Base-by-base conservation (phyloP, 2,888 invertebrate genomes). In the Alsophila aescularia region DNA sequence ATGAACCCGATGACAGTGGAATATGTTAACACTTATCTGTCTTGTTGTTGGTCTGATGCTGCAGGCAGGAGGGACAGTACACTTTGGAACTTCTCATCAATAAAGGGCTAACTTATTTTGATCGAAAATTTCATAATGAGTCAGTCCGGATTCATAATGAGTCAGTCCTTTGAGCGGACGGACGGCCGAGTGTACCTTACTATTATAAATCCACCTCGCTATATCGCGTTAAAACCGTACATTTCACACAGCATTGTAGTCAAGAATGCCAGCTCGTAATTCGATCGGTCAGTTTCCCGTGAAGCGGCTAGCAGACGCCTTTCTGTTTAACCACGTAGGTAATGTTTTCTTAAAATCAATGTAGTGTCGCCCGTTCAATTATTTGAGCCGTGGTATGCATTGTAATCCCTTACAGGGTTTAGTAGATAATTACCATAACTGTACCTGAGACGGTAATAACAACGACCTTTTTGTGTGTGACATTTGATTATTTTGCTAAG, bases 301-400 rank as follows among this genome's bases (percentile, higher is more conserved):
- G 81, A 88, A 84, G 56, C 62, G n/a, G 77, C 66, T 73, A 81
- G 79, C 73, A 79, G 71, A 70, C 74, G 72, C 67, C 58, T 63
- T 85, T 84, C 76, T 71, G 65, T 77, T 78, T 76, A 81, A 58
- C 75, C 76, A 72, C 74, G 77, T 76, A 15, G 37, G 21, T 62
- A 83, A 84, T 80, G 85, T 75, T 79, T 87, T 87, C 89, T 82
- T 66, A 77, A 79, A 85, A 87, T 67, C 77, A 74, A 83, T 81
- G 66, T 66, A 71, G 67, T 73, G 69, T 67, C 67, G 60, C 57
- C 51, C 29, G 49, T 29, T 64, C 62, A 53, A 60, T 50, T 59
- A 57, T 53, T 58, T 48, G 44, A 50, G 52, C 49, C 60, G 60
- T 58, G 60, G 54, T 60, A 63, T 65, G 62, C 57, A 62, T 66